These are phyloP conservation scores for Ernsta delagoae DNA, from an alignment of 2,888 invertebrate species.

Conservation along the genomic window DNA sequence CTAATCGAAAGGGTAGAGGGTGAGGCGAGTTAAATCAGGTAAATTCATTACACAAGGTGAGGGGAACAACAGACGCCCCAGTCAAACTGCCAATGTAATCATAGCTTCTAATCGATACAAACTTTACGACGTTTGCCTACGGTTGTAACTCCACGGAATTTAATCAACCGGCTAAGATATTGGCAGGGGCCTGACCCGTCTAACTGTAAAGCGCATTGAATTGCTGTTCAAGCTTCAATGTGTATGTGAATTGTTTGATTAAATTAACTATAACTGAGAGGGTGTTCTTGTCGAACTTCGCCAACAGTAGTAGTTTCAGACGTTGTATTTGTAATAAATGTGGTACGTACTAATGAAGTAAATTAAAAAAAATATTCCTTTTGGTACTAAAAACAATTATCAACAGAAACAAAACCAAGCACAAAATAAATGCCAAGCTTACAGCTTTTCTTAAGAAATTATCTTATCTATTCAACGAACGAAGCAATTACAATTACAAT, in stretches of 20 bases:
- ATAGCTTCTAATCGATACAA: conserved; percentile 68
- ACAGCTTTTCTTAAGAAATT: no score
- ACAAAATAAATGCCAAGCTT: no score
- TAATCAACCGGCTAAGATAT: conserved; percentile 77
- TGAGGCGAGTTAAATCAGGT: conserved; percentile 33
- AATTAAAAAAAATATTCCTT: no score
- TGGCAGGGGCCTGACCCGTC: conserved; percentile 55
- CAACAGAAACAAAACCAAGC: no score
- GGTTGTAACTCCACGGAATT: conserved; percentile 66
- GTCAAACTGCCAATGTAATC: conserved; percentile 56
- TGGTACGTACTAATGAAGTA: no score
- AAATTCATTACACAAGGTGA: conserved; percentile 33
- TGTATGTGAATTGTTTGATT: conserved; percentile 33
- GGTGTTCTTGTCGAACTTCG: background rate
- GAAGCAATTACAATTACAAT: no score
- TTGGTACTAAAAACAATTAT: no score
- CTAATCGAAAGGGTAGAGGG: conserved; percentile 29
- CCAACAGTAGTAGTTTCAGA: no score
- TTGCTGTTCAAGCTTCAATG: conserved; percentile 25
- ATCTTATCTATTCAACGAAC: no score
- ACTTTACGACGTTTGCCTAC: conserved; percentile 61
- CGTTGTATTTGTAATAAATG: no score
- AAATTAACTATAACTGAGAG: background rate
- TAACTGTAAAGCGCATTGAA: conserved; percentile 60
- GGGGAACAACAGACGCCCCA: conserved; percentile 18